Conservation (phyloP, 92 coral and sea anemone genomes). For the Epizoanthus rinbou region DNA sequence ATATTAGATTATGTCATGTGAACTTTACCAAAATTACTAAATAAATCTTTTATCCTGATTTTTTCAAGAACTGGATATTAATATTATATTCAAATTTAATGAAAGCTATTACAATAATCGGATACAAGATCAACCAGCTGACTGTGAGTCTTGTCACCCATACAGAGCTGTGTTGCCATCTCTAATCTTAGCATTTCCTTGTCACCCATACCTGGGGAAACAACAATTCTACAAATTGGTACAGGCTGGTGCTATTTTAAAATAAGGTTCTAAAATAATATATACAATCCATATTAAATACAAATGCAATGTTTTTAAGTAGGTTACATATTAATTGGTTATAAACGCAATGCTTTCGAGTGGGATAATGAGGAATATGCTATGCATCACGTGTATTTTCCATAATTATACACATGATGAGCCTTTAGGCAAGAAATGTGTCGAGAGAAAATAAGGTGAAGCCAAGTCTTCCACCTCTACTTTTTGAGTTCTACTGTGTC, state of each 20-base stretch:
- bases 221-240: background rate
- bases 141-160: constrained; percentile 94
- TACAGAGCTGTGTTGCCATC: constrained; percentile 90
- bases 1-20: background rate
- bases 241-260: too few species aligned
- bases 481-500: too few species aligned
- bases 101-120: constrained; percentile 30
- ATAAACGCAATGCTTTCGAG: too few species aligned
- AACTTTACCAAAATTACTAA: too few species aligned
- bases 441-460: background rate
- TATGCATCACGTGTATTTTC: background rate
- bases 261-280: too few species aligned
- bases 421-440: too few species aligned
- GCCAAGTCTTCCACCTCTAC: too few species aligned
- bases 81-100: background rate
- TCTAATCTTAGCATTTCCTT: constrained; percentile 86
- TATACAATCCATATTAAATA: too few species aligned
- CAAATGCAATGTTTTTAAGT: too few species aligned
- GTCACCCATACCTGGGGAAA: constrained; percentile 69
- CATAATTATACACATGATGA: background rate
- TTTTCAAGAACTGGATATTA: too few species aligned
- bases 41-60: background rate
- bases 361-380: background rate
- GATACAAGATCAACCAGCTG: constrained; percentile 96
- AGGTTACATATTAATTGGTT: too few species aligned